Evolutionary conservation across 2,888 invertebrate species (phyloP).

Genomic region (Caradrina clavipalpis): DNA sequence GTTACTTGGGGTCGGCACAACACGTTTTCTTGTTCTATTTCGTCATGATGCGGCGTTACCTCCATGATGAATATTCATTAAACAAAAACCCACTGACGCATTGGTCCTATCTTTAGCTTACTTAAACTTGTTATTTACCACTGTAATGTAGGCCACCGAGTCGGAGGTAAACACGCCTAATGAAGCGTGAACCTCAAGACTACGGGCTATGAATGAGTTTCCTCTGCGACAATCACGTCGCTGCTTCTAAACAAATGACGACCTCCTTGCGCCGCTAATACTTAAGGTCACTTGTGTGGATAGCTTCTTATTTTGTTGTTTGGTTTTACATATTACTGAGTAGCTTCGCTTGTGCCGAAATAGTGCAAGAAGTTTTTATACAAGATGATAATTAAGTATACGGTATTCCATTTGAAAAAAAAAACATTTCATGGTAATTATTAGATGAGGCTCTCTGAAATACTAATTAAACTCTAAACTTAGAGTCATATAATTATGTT

Average conservation of each 20-base stretch:
- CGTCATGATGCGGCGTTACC: too few species aligned
- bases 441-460: too few species aligned
- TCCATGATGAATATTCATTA: neutral
- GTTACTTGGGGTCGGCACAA: too few species aligned
- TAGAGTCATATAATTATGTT: too few species aligned
- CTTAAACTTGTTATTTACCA: slow-evolving; percentile 3
- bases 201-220: slow-evolving; percentile 56
- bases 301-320: slow-evolving; percentile 28
- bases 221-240: slow-evolving; percentile 42
- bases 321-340: slow-evolving; percentile 9
- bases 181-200: slow-evolving; percentile 53
- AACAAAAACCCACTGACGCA: neutral
- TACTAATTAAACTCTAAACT: too few species aligned
- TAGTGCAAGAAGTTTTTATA: neutral
- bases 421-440: too few species aligned
- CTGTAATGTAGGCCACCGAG: slow-evolving; percentile 34
- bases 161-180: slow-evolving; percentile 48
- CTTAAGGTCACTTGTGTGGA: slow-evolving; percentile 46
- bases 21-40: too few species aligned
- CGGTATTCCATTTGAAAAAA: too few species aligned
- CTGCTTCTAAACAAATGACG: slow-evolving; percentile 51
- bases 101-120: neutral
- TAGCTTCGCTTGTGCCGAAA: slow-evolving; percentile 5
- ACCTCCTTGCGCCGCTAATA: slow-evolving; percentile 45
- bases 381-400: too few species aligned